Evolutionary conservation across 2,113 vertebrate species (phyloP), one percentile per base, ranked within the genome.

Genomic region (Dinomys branickii): DNA sequence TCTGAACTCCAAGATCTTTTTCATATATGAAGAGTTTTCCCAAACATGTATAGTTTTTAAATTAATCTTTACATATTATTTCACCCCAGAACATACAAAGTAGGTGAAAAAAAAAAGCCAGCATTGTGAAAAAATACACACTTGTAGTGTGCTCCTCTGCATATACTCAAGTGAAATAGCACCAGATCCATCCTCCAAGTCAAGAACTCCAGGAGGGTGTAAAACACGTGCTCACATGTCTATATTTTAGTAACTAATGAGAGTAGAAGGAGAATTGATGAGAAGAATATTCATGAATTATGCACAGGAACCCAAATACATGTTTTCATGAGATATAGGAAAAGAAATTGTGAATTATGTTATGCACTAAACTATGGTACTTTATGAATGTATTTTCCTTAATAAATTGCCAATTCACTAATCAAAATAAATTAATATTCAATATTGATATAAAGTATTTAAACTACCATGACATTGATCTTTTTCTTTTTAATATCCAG

Each of bases 41-140:
- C 90, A 81, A 88, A 61, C 63, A 59, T 19, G 0, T 47, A 13
- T 5, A 84, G n/a, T 50, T 95, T 87, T 24, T 7, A 5, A 80
- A 41, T 81, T 95, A n/a, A 33, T 90, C 26, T 87, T 97, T 44
- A 26, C 20, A 77, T 87, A 65, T 22, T 47, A 56, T 92, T 96
- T 96, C 33, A 92, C 14, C n/a, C 19, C 73, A 83, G 61, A 82
- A 44, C 52, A 82, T 33, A 73, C 44, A 96, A 54, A 58, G 59
- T 22, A n/a, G 4, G 22, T 86, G 17, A 92, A 95, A 88, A 84
- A 88, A 84, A 1, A 44, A 58, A 80, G 14, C 30, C 63, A 54
- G 16, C 33, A 80, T 80, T 87, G 1, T 87, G 38, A 92, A 84
- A 73, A 73, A 69, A 54, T n/a, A 52, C 81, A 87, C 19, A 65